Base-by-base conservation (phyloP, 1,140 invertebrate species). In the Phocides pigmalion region DNA sequence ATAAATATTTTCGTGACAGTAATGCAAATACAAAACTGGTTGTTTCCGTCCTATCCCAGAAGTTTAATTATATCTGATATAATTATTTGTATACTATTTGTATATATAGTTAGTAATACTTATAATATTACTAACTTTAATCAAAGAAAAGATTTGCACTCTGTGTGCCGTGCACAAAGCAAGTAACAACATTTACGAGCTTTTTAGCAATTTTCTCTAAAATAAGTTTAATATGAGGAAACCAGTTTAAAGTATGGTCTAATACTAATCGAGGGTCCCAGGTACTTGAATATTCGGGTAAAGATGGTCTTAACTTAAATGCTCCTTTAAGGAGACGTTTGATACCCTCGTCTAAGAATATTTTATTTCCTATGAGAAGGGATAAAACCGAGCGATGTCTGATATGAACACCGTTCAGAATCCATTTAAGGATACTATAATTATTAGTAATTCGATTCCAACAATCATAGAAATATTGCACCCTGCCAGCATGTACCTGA, bases 91-190 rank as follows among this genome's bases (percentile, higher is more conserved):
- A 64, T n/a, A 35, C 59, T 11, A 25, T 41, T 41, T 0, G 1
- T 0, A 28, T 20, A 22, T 8, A 44, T n/a, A n/a, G n/a, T n/a
- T n/a, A n/a, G n/a, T n/a, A n/a, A n/a, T n/a, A n/a, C n/a, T 50
- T 37, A 44, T 15, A n/a, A 69, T 66, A 19, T 73, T 69, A 14
- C 51, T 2, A 9, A 64, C 6, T 66, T 63, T 69, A 9, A 73
- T 73, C n/a, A 64, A 39, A 16, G 66, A 64, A 1, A 64, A 46
- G 3, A 66, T 73, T 46, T 73, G 64, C 5, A 62, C 68, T 32
- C 77, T 56, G 2, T 82, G 61, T 0, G 76, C 77, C 17, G 74
- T 70, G 63, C 80, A 84, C 1, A 75, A 22, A 3, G 73, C 71
- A 22, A 84, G 46, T 6, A 76, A 47, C 15, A 68, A n/a, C n/a